Conservation (phyloP, 2,113 vertebrate species). For the Clarias macrocephalus region DNA sequence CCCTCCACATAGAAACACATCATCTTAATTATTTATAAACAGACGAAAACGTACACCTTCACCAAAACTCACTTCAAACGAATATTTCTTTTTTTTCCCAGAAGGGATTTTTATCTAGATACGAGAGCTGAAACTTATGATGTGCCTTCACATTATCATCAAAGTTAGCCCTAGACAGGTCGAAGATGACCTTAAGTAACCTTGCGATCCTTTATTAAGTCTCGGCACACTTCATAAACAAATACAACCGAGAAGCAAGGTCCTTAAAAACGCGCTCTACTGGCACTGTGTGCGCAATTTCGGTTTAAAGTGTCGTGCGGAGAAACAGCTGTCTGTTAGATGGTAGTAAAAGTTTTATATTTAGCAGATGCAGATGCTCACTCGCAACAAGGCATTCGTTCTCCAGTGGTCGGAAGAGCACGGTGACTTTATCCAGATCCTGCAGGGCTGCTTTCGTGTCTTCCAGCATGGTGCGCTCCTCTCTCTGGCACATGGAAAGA, state of each 20-base stretch:
- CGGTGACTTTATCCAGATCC: constrained; percentile 92
- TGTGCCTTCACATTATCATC: background rate
- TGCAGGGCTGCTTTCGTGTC: constrained; percentile 88
- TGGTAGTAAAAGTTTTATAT: background rate
- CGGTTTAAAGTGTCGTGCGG: background rate
- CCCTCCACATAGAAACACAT: constrained; percentile 27
- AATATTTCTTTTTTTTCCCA: constrained; percentile 11
- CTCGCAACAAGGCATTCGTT: constrained; percentile 92
- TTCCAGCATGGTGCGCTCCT: constrained; percentile 91
- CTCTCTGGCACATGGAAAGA: constrained; percentile 75
- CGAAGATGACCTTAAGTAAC: background rate
- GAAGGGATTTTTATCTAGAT: background rate
- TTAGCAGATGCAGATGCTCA: constrained; percentile 67
- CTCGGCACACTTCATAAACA: background rate
- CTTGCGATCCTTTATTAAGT: background rate
- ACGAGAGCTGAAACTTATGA: background rate
- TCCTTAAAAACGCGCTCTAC: background rate
- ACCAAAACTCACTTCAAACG: background rate
- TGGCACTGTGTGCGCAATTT: background rate
- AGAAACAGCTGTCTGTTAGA: background rate
- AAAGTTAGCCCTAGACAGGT: background rate
- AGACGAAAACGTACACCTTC: constrained; percentile 1
- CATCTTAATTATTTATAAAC: constrained; percentile 23
- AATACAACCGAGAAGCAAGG: background rate
- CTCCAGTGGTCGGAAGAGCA: constrained; percentile 89